Evolutionary conservation across 1,140 invertebrate genomes (phyloP), one percentile per base, ranked within the genome.

Genomic region (Adoxophyes honmai): DNA sequence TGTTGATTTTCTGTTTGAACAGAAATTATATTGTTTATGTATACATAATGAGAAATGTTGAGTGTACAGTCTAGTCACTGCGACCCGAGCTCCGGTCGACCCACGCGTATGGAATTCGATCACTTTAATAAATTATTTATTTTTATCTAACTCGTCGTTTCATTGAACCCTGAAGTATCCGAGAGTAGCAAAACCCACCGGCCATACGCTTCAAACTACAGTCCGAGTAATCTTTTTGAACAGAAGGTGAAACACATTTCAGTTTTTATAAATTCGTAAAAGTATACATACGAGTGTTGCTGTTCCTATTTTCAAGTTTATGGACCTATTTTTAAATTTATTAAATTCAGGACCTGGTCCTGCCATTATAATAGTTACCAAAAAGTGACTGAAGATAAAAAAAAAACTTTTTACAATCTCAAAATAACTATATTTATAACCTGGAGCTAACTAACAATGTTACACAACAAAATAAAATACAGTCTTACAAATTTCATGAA

Each of bases 361-460:
- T 28, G 21, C 21, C 2, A 3, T 28, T 28, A 28, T 28, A 6
- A 28, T 3, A 28, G 6, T 28, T 28, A 28, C 21, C 2, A 28
- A 28, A 28, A 6, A 6, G 21, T 28, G 36, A 7, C 36, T 11
- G 4, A 57, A 38, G 21, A 11, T 16, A 48, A 55, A 62, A 69
- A 72, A 64, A n/a, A 74, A 73, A 68, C 76, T 64, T 35, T 59
- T n/a, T 57, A 42, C 69, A 73, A 74, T 84, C 77, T 86, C 75
- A 88, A 86, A 86, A 86, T 86, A 86, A 86, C 81, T 88, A 85
- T 86, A 86, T 86, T 85, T 76, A 78, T 85, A 82, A 84, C 81
- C 71, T 80, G 79, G 81, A 83, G 66, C 76, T 81, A 70, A 71
- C 59, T 69, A 86, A 86, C 81, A 75, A 86, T 80, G 73, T 82